Percentiles rank a stretch among this genome's conserved stretches.
Conservation (phyloP, 2,797 vertebrate genomes). For the Pantherophis alleghaniensis region DNA sequence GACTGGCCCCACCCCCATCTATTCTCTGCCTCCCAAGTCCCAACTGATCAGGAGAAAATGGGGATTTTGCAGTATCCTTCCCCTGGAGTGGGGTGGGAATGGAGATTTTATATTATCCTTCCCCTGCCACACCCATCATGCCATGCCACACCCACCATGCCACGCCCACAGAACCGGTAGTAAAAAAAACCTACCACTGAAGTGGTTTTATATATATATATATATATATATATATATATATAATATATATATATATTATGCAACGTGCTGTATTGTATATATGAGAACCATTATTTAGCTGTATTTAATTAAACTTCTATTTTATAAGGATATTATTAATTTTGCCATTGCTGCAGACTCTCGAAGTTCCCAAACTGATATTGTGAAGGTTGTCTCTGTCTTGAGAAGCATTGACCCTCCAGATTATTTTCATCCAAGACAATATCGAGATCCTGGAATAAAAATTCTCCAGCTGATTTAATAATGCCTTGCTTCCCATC, state of each 20-base stretch:
- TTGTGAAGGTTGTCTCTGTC: neutral
- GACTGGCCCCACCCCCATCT: no score
- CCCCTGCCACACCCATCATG: no score
- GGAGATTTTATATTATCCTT: no score
- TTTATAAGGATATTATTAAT: neutral
- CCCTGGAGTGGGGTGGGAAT: no score
- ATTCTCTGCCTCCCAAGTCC: no score
- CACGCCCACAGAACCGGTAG: no score
- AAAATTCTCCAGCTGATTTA: conserved; percentile 73
- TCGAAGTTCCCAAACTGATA: neutral
- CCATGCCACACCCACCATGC: no score
- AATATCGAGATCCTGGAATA: conserved; percentile 56
- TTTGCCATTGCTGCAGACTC: neutral
- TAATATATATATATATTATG: neutral
- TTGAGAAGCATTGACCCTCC: neutral
- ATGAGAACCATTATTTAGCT: neutral
- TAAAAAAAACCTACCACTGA: no score
- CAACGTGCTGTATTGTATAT: neutral
- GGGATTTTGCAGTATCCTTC: no score
- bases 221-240: no score
- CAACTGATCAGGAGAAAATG: no score
- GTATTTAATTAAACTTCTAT: neutral
- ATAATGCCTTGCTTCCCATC: conserved; percentile 69
- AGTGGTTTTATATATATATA: no score
- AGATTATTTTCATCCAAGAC: conserved; percentile 16